Percentiles rank a stretch among this genome's conserved stretches.
Evolutionary conservation across 2,113 vertebrate species (phyloP).

Genomic region (Trogon surrucura): DNA sequence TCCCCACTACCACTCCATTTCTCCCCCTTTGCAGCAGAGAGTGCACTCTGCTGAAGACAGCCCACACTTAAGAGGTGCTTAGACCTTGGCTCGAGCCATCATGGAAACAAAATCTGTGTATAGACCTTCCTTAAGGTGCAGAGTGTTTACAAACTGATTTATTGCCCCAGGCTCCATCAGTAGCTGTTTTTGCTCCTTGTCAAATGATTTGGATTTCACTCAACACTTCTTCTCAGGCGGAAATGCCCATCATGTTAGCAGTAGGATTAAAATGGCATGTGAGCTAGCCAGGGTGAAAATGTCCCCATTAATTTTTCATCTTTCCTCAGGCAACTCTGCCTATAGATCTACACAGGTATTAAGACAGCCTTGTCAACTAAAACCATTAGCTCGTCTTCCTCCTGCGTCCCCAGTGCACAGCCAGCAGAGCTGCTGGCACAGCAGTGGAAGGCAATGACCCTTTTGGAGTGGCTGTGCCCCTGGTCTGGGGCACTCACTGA

Average conservation of each 20-base stretch:
- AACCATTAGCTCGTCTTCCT: neutral
- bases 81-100: neutral
- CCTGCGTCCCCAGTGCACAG: neutral
- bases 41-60: neutral
- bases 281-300: conserved; percentile 65
- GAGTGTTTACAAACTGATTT: conserved; percentile 23
- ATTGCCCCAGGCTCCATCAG: conserved; percentile 1
- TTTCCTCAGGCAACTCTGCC: conserved; percentile 63
- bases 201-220: neutral
- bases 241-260: conserved; percentile 45
- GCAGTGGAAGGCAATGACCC: neutral
- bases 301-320: conserved; percentile 70
- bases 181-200: neutral
- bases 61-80: neutral
- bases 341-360: conserved; percentile 63
- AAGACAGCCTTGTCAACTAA: conserved; percentile 22
- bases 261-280: conserved; percentile 65
- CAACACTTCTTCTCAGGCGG: neutral
- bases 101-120: neutral
- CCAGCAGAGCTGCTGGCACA: neutral
- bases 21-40: neutral
- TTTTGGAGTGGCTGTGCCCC: neutral
- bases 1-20: neutral
- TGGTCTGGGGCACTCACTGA: neutral
- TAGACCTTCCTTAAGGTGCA: neutral